Evolutionary conservation across 2,113 vertebrate species (phyloP).

Genomic region (Gallinago paraguaiae): DNA sequence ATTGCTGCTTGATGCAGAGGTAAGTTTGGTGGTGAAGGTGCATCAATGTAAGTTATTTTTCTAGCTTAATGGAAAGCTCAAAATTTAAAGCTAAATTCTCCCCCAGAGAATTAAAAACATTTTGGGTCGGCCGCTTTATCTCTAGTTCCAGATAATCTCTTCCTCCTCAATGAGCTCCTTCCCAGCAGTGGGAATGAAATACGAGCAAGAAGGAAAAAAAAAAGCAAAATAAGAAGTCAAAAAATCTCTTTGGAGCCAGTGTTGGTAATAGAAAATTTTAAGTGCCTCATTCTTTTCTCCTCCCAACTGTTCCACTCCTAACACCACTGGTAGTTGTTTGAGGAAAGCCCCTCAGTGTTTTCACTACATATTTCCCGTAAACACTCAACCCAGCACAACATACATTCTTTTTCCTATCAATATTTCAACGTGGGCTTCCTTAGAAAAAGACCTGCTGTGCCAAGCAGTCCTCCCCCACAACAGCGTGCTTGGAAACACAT

Average conservation of each 20-base stretch:
- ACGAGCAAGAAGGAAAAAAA: background rate
- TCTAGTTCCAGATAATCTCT: conserved; percentile 9
- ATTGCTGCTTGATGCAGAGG: background rate
- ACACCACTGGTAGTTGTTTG: conserved; percentile 26
- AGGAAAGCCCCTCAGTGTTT: conserved; percentile 51
- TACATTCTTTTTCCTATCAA: background rate
- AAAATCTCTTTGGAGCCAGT: conserved; percentile 21
- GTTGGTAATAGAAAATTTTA: conserved; percentile 6
- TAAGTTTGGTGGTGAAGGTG: background rate
- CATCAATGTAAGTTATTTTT: background rate
- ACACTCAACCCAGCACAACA: background rate
- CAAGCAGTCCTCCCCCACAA: background rate
- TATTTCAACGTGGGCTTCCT: conserved; percentile 7
- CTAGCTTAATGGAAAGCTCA: background rate
- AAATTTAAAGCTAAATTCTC: background rate
- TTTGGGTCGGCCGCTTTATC: background rate
- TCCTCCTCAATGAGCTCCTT: background rate
- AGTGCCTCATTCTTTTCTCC: background rate
- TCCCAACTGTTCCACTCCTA: conserved; percentile 32
- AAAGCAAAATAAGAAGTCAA: conserved; percentile 24
- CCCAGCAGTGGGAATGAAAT: conserved; percentile 48
- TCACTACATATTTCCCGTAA: conserved; percentile 48
- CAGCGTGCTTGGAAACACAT: background rate
- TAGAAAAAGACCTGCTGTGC: background rate
- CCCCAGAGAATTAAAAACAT: background rate